These are phyloP conservation scores for Alloscopus bannaensis DNA, from an alignment of 2,888 invertebrate genomes.

Conservation along the genomic window DNA sequence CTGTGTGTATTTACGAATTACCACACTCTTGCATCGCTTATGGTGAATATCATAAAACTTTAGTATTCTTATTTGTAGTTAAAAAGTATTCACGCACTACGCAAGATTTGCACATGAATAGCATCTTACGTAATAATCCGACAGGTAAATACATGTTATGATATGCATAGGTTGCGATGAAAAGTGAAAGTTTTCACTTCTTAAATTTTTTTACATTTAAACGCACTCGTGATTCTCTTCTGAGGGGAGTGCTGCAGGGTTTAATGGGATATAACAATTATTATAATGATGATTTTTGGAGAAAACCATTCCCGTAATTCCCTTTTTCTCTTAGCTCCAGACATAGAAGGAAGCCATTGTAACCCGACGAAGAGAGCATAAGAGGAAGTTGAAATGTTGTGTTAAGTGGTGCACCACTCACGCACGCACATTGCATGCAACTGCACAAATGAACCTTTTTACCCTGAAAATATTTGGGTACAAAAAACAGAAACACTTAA, in stretches of 20 bases:
- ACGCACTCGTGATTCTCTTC: constrained; percentile 1
- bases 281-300: constrained; percentile 50
- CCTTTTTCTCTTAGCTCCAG: neutral
- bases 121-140: too few species aligned
- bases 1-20: neutral
- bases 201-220: neutral
- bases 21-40: neutral
- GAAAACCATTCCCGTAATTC: constrained; percentile 8
- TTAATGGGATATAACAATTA: constrained; percentile 56
- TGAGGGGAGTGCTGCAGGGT: constrained; percentile 20
- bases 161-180: neutral
- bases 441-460: constrained; percentile 4
- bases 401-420: neutral
- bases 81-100: too few species aligned
- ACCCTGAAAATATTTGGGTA: neutral
- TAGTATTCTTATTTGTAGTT: too few species aligned
- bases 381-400: constrained; percentile 21
- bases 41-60: too few species aligned
- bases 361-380: constrained; percentile 17
- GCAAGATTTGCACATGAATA: too few species aligned
- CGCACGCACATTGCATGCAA: constrained; percentile 19
- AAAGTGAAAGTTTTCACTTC: neutral
- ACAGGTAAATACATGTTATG: too few species aligned
- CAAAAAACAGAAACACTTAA: neutral
- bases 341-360: too few species aligned